phyloP scores from a whole-genome alignment of 1,140 invertebrate species.

The Caerostris extrusa region DNA sequence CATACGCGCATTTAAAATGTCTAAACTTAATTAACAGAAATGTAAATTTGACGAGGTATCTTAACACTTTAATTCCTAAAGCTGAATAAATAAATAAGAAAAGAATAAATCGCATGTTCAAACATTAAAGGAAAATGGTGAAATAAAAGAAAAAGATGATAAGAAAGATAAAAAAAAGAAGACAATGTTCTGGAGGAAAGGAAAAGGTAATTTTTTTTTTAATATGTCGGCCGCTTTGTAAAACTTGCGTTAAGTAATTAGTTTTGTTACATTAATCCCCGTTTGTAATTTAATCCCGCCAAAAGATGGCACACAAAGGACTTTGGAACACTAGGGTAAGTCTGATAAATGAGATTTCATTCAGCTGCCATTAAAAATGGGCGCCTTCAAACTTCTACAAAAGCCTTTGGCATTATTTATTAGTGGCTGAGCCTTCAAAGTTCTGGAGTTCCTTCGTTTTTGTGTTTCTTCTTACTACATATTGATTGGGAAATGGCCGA shows the following conservation, averaged over 20 bases:
- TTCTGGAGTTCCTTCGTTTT: not conserved
- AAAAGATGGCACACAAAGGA: slow-evolving; percentile 17
- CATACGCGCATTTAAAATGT: not conserved
- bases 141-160: not conserved
- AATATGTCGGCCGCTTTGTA: slow-evolving; percentile 23
- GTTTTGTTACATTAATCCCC: slow-evolving; percentile 56
- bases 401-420: slow-evolving; percentile 28
- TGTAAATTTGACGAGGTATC: not conserved
- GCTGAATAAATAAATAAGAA: no score
- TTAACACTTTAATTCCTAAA: not conserved
- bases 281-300: slow-evolving; percentile 53
- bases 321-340: not conserved
- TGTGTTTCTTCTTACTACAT: not conserved
- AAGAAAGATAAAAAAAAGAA: no score
- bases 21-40: not conserved
- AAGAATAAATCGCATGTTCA: no score
- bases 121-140: not conserved
- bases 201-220: not conserved
- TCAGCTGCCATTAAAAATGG: slow-evolving; percentile 50
- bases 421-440: not conserved
- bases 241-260: slow-evolving; percentile 55
- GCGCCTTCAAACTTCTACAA: slow-evolving; percentile 37
- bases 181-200: no score
- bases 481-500: not conserved
- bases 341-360: slow-evolving; percentile 58